Evolutionary conservation across 2,797 vertebrate genomes (phyloP), one percentile per base, ranked within the genome.

Genomic region (Arrhamphus sclerolepis): DNA sequence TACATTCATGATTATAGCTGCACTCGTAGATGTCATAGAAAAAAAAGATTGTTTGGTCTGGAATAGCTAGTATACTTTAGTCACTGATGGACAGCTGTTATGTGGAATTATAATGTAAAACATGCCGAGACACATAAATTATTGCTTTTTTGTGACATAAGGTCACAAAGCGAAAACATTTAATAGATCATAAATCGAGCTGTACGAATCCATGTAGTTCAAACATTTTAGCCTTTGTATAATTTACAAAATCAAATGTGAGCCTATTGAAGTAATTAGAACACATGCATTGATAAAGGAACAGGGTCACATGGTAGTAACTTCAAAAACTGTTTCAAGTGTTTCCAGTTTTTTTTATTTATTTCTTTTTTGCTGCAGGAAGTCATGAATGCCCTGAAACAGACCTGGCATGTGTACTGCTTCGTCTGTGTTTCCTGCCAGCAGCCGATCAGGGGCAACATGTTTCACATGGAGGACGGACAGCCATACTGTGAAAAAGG

Each of bases 311-410:
- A 16, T 41, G 5, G 17, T 5, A 39, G 7, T 18, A n/a, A 56
- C 21, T 20, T 46, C 8, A 60, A 38, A 39, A 24, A 44, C 28
- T 53, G 39, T 26, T 53, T 6, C 1, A 61, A 11, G 42, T 60
- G 17, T 24, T 47, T 53, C n/a, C n/a, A n/a, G 31, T 34, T 2
- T 34, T 34, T 14, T 38, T 14, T 14, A 14, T 14, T 46, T 50
- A 17, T 13, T 19, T 1, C 18, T 8, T 53, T 69, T 47, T 22
- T 42, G 60, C 28, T 56, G 82, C 89, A 99, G 98, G 96, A 99
- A 90, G 93, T 98, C 75, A 98, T 98, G 92, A 99, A 97, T 78
- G 98, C 97, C 74, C 88, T 99, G 91, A 99, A 99, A 89, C 96
- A 98, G 88, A 97, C 97, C 60, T 99, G 97, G 97, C 98, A 99